Conservation (phyloP, 2,797 vertebrate species). For the Enteromius anoplus region DNA sequence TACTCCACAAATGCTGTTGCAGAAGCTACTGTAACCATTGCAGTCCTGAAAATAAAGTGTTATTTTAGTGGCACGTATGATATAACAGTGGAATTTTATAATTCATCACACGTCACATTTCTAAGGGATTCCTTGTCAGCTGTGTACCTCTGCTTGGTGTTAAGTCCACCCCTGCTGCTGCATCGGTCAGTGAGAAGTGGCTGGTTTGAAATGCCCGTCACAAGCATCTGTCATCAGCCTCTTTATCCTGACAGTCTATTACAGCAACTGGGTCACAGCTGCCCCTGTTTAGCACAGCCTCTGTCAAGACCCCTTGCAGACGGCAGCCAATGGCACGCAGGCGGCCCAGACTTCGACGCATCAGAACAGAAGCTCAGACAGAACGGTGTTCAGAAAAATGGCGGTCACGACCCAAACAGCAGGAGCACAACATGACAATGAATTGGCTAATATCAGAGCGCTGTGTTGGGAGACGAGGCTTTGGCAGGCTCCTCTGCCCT, state of each 20-base stretch:
- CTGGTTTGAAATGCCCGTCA: conserved; percentile 22
- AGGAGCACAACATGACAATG: conserved; percentile 38
- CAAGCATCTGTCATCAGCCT: conserved; percentile 25
- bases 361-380: conserved; percentile 19
- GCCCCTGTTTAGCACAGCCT: conserved; percentile 18
- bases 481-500: conserved; percentile 43
- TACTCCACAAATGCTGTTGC: background rate
- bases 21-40: background rate
- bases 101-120: background rate
- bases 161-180: conserved; percentile 6
- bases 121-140: background rate
- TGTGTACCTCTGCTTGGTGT: background rate
- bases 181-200: conserved; percentile 10
- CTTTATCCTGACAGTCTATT: conserved; percentile 26
- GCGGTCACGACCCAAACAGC: conserved; percentile 48
- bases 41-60: background rate
- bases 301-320: conserved; percentile 34
- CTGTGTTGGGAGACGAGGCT: conserved; percentile 37
- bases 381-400: conserved; percentile 29
- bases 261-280: conserved; percentile 37
- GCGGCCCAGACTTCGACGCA: background rate
- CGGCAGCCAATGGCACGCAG: background rate
- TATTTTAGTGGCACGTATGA: background rate
- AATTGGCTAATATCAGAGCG: conserved; percentile 37
- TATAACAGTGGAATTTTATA: background rate